A percentile compares a stretch with the other conserved stretches of the same genome.
phyloP scores from a whole-genome alignment of 1,140 invertebrate species.

The Triops longicaudatus region DNA sequence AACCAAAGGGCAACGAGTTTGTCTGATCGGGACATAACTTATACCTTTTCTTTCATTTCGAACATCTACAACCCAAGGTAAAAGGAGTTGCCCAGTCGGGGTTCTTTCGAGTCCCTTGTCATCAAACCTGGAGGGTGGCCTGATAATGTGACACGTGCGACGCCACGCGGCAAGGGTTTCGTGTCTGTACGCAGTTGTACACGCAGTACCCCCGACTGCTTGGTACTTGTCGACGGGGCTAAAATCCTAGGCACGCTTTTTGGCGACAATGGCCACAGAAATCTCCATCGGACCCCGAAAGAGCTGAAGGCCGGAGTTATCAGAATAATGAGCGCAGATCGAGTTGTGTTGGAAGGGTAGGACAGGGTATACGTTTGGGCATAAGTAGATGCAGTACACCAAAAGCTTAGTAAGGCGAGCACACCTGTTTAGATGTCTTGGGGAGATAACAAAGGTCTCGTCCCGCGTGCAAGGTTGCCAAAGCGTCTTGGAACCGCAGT shows the following conservation, averaged over 20 bases:
- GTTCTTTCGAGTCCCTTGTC: slow-evolving; percentile 6
- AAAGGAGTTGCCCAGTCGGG: background rate
- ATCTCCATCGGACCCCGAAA: background rate
- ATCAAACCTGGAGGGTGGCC: slow-evolving; percentile 4
- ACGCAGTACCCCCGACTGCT: background rate
- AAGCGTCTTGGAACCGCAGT: background rate
- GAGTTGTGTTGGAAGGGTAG: background rate
- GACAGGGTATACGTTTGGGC: background rate
- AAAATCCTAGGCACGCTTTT: background rate
- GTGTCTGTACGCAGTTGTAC: background rate
- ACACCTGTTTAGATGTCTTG: slow-evolving; percentile 8
- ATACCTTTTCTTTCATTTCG: background rate
- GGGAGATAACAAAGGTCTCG: slow-evolving; percentile 5
- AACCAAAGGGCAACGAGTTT: background rate
- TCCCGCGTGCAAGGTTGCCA: background rate
- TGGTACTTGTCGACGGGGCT: background rate
- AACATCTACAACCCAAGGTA: background rate
- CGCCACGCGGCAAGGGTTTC: background rate
- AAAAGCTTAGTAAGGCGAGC: too few relatives aligned
- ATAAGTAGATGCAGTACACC: background rate
- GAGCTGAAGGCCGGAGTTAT: background rate
- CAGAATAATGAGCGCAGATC: background rate
- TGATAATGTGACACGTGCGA: slow-evolving; percentile 11
- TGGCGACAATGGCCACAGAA: background rate
- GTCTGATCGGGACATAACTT: background rate